Evolutionary conservation across 2,888 invertebrate genomes (phyloP).

Genomic region (Aromia moschata): DNA sequence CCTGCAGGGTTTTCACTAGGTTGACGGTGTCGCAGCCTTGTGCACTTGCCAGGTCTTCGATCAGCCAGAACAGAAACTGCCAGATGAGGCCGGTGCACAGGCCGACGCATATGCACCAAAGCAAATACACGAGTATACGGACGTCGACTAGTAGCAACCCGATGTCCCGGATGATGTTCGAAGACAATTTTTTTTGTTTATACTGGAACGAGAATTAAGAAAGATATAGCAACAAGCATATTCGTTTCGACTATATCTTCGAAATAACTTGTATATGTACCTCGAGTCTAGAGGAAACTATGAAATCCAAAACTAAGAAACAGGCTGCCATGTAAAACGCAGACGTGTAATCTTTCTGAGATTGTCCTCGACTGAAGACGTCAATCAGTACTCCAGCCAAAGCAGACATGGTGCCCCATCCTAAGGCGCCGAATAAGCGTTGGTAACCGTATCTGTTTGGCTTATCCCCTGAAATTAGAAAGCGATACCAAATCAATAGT

Average conservation of each 20-base stretch:
- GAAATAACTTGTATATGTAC: no score
- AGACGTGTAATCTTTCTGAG: constrained; percentile 78
- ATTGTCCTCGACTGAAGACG: constrained; percentile 70
- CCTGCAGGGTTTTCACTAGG: constrained; percentile 64
- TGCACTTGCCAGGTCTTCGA: constrained; percentile 74
- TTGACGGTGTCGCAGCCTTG: constrained; percentile 59
- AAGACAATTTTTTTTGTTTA: constrained; percentile 71
- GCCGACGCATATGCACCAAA: constrained; percentile 85
- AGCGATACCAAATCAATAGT: no score
- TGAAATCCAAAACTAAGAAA: constrained; percentile 72
- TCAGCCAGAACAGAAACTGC: constrained; percentile 88
- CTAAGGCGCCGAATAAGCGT: constrained; percentile 87
- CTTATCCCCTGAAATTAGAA: constrained; percentile 70
- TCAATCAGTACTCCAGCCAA: constrained; percentile 83
- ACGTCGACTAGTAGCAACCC: constrained; percentile 72
- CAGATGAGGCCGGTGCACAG: constrained; percentile 86
- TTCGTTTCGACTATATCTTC: background rate
- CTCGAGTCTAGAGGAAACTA: constrained; percentile 72
- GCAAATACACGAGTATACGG: constrained; percentile 76
- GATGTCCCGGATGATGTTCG: constrained; percentile 75
- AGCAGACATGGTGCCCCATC: constrained; percentile 83
- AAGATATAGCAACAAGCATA: background rate
- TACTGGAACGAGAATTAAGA: constrained; percentile 69
- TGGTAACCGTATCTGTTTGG: constrained; percentile 86
- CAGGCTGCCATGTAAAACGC: constrained; percentile 80